These are phyloP conservation scores for Aspiorhynchus laticeps DNA, from an alignment of 2,113 vertebrate species.

Conservation along the genomic window DNA sequence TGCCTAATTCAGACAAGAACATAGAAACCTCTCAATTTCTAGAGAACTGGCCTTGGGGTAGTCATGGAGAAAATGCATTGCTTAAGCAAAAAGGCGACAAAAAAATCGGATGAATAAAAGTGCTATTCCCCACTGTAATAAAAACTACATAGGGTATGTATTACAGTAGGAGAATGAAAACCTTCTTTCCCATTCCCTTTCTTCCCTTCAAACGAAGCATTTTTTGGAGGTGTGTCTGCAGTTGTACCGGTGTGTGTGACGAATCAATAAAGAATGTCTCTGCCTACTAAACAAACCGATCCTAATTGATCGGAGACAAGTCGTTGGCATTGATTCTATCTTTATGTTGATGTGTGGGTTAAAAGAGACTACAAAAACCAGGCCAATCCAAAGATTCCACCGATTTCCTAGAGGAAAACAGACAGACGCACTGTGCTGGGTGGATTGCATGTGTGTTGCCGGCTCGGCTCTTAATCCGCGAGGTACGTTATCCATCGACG, in stretches of 20 bases:
- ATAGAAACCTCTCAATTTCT: neutral
- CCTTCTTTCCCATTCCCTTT: neutral
- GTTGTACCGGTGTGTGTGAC: constrained; percentile 1
- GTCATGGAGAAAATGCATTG: neutral
- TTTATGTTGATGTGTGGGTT: constrained; percentile 14
- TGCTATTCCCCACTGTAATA: neutral
- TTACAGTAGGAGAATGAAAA: neutral
- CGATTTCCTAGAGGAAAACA: constrained; percentile 10
- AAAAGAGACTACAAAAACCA: neutral
- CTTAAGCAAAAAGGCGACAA: neutral
- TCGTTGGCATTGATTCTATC: constrained; percentile 30
- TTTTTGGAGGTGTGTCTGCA: neutral
- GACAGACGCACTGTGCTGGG: neutral
- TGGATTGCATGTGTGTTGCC: constrained; percentile 26
- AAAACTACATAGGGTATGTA: neutral
- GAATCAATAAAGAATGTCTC: constrained; percentile 32
- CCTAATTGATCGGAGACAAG: constrained; percentile 12
- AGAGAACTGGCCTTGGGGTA: neutral
- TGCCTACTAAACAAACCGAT: constrained; percentile 16
- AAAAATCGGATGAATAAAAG: neutral
- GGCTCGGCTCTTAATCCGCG: constrained; percentile 59
- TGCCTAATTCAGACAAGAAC: neutral
- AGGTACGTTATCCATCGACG: constrained; percentile 50
- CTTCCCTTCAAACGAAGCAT: neutral
- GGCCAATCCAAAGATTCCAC: constrained; percentile 12